Evolutionary conservation across 2,113 vertebrate species (phyloP), one percentile per base, ranked within the genome.

Genomic region (Theristicus caerulescens): DNA sequence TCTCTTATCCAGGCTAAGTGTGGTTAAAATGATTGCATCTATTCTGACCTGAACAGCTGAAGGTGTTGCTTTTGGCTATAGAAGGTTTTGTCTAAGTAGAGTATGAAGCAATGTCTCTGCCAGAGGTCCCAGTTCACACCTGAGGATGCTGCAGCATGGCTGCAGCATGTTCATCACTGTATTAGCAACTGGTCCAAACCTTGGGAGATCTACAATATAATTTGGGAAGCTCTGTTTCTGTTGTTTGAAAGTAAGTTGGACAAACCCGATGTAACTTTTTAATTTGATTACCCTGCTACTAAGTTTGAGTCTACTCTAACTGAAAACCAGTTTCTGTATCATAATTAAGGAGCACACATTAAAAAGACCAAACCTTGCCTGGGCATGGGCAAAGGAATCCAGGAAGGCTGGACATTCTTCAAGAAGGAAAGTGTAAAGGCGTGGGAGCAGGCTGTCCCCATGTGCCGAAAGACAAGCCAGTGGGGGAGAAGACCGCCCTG

Each of bases 11-110:
- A 31, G 38, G 52, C 31, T 74, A 67, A 80, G 49, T n/a, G 36
- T 72, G 52, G 76, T 86, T 95, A 87, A 90, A 93, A 90, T 54
- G 26, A 65, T 78, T 78, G 21, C 29, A 65, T 92, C 73, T 79
- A 32, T 93, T 89, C 73, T 95, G 85, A 88, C 52, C 21, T 2
- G 7, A 96, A 92, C 74, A 92, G 90, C 88, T 95, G 95, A 96
- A 71, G 42, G 51, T 95, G 64, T 94, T 20, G 9, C 62, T 94
- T 96, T 90, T 14, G 21, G 44, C 82, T 82, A 44, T 36, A 85
- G 88, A 90, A 70, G 27, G 5, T 21, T 88, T 91, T 71, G 38
- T 77, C 24, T 74, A 88, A 95, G 77, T 27, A 19, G 11, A 66
- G 2, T 51, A 52, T 64, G 70, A 82, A 36, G n/a, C 38, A 80